Conservation (phyloP, 2,797 vertebrate genomes). For the Rousettus madagascariensis region DNA sequence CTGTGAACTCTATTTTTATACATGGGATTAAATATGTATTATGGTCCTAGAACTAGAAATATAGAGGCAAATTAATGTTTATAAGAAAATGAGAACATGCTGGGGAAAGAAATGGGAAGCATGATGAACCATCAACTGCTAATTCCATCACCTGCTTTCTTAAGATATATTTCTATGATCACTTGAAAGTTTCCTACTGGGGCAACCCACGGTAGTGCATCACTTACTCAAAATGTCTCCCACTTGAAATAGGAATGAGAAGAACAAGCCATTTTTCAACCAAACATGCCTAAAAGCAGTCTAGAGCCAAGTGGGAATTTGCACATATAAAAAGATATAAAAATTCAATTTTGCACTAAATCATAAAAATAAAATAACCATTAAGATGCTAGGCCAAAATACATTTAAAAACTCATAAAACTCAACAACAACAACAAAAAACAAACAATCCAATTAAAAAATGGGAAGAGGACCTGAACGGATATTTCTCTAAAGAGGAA, state of each 20-base stretch:
- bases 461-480: too few species aligned
- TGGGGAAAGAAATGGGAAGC: not conserved
- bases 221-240: not conserved
- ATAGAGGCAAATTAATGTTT: not conserved
- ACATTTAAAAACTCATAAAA: too few species aligned
- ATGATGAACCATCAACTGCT: not conserved
- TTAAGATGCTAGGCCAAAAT: too few species aligned
- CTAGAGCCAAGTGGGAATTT: not conserved
- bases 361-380: not conserved
- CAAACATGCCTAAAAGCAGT: not conserved
- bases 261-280: not conserved
- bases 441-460: too few species aligned
- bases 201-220: accelerated
- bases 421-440: too few species aligned
- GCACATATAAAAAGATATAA: not conserved
- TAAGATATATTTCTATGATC: not conserved
- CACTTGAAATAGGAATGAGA: not conserved
- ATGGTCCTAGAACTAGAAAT: not conserved
- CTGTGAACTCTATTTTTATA: not conserved
- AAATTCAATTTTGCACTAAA: not conserved
- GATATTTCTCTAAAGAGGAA: too few species aligned
- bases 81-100: not conserved
- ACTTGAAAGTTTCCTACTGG: not conserved
- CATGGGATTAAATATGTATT: not conserved
- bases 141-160: not conserved